Base-by-base conservation (phyloP, 2,888 invertebrate species). In the Noctua comes region DNA sequence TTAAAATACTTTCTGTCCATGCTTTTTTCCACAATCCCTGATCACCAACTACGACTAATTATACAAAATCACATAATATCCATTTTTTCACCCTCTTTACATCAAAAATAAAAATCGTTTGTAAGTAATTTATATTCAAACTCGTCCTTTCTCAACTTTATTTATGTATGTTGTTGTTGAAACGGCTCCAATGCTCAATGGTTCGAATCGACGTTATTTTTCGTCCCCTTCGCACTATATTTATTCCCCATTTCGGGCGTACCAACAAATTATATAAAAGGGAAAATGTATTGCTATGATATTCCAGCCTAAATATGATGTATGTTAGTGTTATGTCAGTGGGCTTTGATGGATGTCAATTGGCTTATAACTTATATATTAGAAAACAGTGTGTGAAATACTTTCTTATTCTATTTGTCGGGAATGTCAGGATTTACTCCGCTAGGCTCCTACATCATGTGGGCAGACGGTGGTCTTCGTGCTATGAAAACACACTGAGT, bases 161-260 rank as follows among this genome's bases (percentile, higher is more conserved):
- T 86, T 76, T 80, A 76, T 76, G 71, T 74, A 40, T 21, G 66
- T 83, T 77, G 77, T 82, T 72, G 62, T 83, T n/a, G 13, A 64
- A 82, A 83, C 68, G 51, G 51, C 68, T 86, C 59, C 43, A 43
- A 21, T 48, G 75, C 24, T 79, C 86, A 87, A 86, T 81, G 84
- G 79, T 66, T 76, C 77, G 88, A 57, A 74, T 43, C 66, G 62
- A 16, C 68, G 40, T 79, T 79, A 86, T 86, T 80, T 73, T 76
- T 69, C 65, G 73, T 77, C 62, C 68, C 68, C 59, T 43, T 65
- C n/a, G 31, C n/a, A 40, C 57, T 46, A 64, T 57, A 48, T 80
- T 85, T 85, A 74, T 71, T 36, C 7, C 18, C 66, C 21, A 66
- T 83, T 78, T 78, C 46, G 36, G 27, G 68, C 36, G 6, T 59